These are phyloP conservation scores for Halcyon smyrnensis DNA, from an alignment of 2,797 vertebrate species.

Conservation along the genomic window DNA sequence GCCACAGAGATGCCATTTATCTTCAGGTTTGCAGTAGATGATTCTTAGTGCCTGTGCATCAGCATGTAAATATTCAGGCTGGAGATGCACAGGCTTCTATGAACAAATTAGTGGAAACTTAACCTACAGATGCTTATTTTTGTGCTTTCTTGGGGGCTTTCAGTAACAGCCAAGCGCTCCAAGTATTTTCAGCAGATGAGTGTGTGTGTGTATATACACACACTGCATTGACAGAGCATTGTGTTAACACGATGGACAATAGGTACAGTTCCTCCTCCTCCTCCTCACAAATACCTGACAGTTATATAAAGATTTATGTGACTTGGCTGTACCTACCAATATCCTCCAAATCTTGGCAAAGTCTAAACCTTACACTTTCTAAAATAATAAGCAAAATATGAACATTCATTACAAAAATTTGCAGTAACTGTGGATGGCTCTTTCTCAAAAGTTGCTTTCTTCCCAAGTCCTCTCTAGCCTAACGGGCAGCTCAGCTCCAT, in stretches of 20 bases:
- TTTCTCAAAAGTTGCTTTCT: background rate
- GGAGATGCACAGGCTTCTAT: background rate
- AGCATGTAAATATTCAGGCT: conserved; percentile 38
- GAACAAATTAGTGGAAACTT: conserved; percentile 26
- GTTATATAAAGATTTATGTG: background rate
- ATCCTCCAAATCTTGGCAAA: background rate
- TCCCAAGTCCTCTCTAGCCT: background rate
- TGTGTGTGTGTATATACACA: background rate
- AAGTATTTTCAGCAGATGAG: background rate
- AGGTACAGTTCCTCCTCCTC: background rate
- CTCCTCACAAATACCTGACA: background rate
- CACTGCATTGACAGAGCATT: background rate
- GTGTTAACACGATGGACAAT: background rate
- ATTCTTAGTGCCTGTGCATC: background rate
- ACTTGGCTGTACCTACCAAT: background rate
- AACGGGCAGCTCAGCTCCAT: background rate
- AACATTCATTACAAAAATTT: background rate
- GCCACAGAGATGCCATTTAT: conserved; percentile 65
- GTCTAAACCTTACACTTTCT: background rate
- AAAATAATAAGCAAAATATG: background rate
- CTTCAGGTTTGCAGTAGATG: conserved; percentile 43
- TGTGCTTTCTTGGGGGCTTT: background rate
- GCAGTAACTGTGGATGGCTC: background rate
- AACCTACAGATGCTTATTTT: background rate
- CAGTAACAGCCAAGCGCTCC: background rate